A percentile compares a stretch with the other conserved stretches of the same genome.
These are phyloP conservation scores for Elaphurus davidianus DNA, from an alignment of 2,113 vertebrate species.

Conservation along the genomic window DNA sequence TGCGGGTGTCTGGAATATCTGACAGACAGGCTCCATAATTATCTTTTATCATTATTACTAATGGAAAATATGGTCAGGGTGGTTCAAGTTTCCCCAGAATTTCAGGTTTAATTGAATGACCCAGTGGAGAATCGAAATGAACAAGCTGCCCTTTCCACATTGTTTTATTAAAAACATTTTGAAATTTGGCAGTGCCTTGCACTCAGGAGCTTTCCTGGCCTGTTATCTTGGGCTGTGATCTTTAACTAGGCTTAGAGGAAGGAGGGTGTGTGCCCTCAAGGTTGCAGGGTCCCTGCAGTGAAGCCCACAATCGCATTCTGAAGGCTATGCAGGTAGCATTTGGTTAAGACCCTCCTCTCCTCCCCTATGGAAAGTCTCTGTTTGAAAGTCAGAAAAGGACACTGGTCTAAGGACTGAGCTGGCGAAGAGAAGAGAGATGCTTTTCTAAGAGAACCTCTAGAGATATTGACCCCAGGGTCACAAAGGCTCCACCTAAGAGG, in stretches of 20 bases:
- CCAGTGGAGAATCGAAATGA: constrained; percentile 43
- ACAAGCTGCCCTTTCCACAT: constrained; percentile 53
- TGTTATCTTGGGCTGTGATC: not conserved
- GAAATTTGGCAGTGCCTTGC: not conserved
- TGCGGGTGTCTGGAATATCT: constrained; percentile 27
- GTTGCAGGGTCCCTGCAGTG: not conserved
- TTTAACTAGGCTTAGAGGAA: not conserved
- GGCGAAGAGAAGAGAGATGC: not conserved
- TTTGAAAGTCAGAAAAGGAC: not conserved
- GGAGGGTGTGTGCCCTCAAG: not conserved
- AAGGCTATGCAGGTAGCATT: not conserved
- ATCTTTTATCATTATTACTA: constrained; percentile 62
- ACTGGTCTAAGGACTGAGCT: not conserved
- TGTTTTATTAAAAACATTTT: constrained; percentile 66
- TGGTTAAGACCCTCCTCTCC: not conserved
- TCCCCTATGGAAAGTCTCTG: not conserved
- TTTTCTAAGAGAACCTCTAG: not conserved
- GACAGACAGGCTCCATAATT: constrained; percentile 61
- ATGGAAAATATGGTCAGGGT: constrained; percentile 50
- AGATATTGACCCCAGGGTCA: too few species aligned
- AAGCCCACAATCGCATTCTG: not conserved
- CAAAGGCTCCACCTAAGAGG: not conserved
- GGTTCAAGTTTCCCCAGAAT: constrained; percentile 38
- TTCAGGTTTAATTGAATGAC: constrained; percentile 55
- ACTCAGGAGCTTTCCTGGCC: not conserved